A percentile compares a stretch with the other conserved stretches of the same genome.
These are phyloP conservation scores for Aptenodytes patagonicus DNA, from an alignment of 2,113 vertebrate genomes.

Conservation along the genomic window DNA sequence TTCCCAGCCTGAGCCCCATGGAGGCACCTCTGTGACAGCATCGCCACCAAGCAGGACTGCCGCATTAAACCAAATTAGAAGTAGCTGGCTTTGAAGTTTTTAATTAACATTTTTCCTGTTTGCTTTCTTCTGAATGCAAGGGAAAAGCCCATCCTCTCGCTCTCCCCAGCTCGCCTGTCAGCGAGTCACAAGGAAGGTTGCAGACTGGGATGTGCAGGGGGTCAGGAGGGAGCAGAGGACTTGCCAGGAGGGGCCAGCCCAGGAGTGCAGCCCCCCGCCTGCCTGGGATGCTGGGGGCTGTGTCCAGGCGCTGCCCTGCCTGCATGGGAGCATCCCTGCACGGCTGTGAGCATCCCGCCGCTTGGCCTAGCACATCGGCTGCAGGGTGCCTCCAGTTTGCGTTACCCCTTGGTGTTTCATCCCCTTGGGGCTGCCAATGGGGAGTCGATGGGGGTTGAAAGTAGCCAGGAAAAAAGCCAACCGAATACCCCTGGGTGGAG, in stretches of 20 bases:
- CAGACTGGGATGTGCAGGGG: fast-evolving
- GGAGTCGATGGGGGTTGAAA: neutral
- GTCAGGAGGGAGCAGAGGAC: neutral
- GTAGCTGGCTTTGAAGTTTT: constrained; percentile 29
- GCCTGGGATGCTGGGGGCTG: fast-evolving
- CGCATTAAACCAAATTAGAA: neutral
- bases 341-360: fast-evolving
- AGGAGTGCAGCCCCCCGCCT: neutral
- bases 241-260: neutral
- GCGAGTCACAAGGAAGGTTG: fast-evolving
- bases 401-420: neutral
- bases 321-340: neutral
- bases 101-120: constrained; percentile 7
- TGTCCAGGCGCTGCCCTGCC: neutral
- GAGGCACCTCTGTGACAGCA: neutral
- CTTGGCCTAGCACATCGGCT: fast-evolving
- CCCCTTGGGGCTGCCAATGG: fast-evolving
- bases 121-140: neutral
- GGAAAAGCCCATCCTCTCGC: neutral
- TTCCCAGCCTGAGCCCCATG: neutral
- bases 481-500: neutral
- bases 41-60: fast-evolving
- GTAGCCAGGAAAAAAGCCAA: neutral
- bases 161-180: neutral
- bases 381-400: neutral